phyloP scores from a whole-genome alignment of 2,888 invertebrate genomes.

The Capitulum mitella region DNA sequence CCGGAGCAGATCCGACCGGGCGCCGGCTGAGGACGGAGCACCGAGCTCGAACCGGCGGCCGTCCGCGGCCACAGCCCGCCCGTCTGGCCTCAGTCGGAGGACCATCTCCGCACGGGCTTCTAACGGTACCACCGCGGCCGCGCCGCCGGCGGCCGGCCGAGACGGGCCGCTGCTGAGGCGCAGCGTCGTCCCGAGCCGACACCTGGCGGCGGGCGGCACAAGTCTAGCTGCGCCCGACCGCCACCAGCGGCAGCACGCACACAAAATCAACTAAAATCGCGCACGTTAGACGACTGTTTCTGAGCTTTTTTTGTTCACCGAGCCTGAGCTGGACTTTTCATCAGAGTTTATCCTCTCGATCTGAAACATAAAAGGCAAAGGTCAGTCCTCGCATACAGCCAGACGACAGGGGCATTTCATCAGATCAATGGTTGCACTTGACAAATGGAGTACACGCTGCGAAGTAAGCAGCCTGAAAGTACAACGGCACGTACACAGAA shows the following conservation, averaged over 20 bases:
- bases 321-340: not conserved
- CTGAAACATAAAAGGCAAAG: not conserved
- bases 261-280: not conserved
- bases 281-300: constrained; percentile 8
- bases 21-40: no score
- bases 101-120: not conserved
- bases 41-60: no score
- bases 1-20: no score
- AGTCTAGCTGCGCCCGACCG: not conserved
- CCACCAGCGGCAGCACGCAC: not conserved
- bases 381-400: no score
- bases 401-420: no score
- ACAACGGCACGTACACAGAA: no score
- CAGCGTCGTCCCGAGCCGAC: no score
- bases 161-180: no score
- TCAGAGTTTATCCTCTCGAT: constrained; percentile 23
- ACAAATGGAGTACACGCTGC: no score
- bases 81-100: not conserved
- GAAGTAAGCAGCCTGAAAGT: no score
- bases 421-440: no score
- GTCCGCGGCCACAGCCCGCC: no score
- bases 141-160: not conserved
- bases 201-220: not conserved
- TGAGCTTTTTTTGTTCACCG: constrained; percentile 7
- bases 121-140: not conserved